Conservation (phyloP, 2,113 vertebrate species). For the Nettapus auritus region DNA sequence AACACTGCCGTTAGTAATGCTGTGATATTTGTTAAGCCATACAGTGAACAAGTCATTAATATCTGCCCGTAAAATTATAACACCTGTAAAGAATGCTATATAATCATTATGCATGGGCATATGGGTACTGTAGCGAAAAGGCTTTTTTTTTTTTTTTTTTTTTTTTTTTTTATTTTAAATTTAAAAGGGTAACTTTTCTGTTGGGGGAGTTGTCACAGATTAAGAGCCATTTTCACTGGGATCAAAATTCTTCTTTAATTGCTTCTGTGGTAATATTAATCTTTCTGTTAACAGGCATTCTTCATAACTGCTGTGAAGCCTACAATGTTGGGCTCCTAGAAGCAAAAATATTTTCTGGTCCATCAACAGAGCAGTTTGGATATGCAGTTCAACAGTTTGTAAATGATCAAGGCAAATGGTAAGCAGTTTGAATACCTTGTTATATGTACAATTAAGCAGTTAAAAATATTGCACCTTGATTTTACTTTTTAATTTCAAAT, state of each 20-base stretch:
- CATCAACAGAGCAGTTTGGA: constrained; percentile 86
- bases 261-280: constrained; percentile 32
- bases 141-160: neutral
- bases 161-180: too few relatives aligned
- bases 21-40: neutral
- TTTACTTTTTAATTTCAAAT: neutral
- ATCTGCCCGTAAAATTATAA: neutral
- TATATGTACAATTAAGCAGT: neutral
- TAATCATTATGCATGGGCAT: neutral
- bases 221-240: neutral
- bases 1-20: neutral
- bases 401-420: constrained; percentile 90
- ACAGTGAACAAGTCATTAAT: neutral
- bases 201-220: neutral
- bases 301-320: constrained; percentile 74
- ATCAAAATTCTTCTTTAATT: constrained; percentile 47
- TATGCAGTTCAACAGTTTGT: constrained; percentile 86
- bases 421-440: constrained; percentile 56
- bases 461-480: neutral
- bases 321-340: constrained; percentile 88
- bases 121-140: neutral
- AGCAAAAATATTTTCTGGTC: constrained; percentile 87
- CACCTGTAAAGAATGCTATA: neutral
- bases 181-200: neutral
- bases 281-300: constrained; percentile 72